phyloP scores from a whole-genome alignment of 2,888 invertebrate genomes.

The Diploptera punctata region DNA sequence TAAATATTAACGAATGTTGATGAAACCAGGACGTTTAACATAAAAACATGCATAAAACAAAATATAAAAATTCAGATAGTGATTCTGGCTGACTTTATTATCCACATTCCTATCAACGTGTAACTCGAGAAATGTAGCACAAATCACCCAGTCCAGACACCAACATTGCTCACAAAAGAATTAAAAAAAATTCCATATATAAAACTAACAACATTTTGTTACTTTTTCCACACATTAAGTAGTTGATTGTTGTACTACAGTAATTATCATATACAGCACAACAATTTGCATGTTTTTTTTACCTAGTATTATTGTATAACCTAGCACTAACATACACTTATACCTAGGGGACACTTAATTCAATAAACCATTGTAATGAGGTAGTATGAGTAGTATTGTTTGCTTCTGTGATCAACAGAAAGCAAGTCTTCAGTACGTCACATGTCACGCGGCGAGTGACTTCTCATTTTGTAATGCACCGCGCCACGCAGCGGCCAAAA shows the following conservation, averaged over 20 bases:
- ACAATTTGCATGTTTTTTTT: constrained; percentile 31
- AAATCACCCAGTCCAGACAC: constrained; percentile 28
- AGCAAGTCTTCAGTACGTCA: constrained; percentile 40
- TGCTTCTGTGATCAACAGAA: constrained; percentile 36
- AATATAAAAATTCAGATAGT: constrained; percentile 22
- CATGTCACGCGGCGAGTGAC: constrained; percentile 26
- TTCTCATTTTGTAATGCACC: constrained; percentile 19
- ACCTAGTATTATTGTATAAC: constrained; percentile 37
- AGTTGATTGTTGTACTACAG: constrained; percentile 41
- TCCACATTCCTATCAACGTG: constrained; percentile 39
- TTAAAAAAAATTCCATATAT: constrained; percentile 22
- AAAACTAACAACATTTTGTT: constrained; percentile 41
- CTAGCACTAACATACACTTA: constrained; percentile 39
- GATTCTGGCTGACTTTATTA: constrained; percentile 34
- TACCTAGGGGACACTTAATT: constrained; percentile 36
- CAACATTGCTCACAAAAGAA: constrained; percentile 21
- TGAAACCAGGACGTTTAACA: too few species aligned
- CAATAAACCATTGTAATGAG: constrained; percentile 42
- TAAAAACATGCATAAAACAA: constrained; percentile 39
- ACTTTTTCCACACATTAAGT: constrained; percentile 40
- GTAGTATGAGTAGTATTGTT: constrained; percentile 43
- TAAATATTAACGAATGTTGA: too few species aligned
- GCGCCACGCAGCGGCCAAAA: constrained; percentile 29
- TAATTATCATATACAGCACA: constrained; percentile 37
- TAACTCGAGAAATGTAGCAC: constrained; percentile 40